Base-by-base conservation (phyloP, 2,797 vertebrate species). In the Okamejei kenojei region DNA sequence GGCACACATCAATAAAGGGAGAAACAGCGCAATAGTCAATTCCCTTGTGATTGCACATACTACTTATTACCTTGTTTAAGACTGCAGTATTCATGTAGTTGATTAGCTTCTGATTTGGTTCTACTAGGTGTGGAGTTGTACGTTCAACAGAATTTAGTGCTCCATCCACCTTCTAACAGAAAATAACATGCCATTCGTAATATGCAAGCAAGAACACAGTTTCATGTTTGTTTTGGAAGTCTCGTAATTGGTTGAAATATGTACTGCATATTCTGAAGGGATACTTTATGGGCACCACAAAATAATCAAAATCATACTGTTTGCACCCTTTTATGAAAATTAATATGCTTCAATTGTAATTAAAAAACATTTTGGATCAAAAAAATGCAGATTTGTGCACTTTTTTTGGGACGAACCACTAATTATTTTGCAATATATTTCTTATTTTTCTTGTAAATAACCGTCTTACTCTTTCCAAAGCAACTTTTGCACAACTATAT, bases 181-280 rank as follows among this genome's bases (percentile, higher is more conserved):
- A 94, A 95, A 95, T 95, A 95, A 94, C 11, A 93, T 95, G 94
- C 94, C 95, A 95, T 94, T 96, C 95, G 95, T 94, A 95, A 96
- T 95, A 8, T 13, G 23, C 1, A 81, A 71, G 38, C 45, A 81
- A 9, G 32, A 71, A 65, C 15, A 81, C 26, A n/a, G 65, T 84
- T 93, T 81, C 9, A 74, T 35, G 21, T 93, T 58, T 54, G 32
- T 17, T 73, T 63, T 45, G 17, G 1, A 8, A 88, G 65, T 17
- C 17, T 21, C 35, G n/a, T 88, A 68, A 84, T 10, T 17, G 3
- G 81, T 84, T 61, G 54, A 26, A 61, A 84, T 23, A 84, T n/a
- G n/a, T 21, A 5, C 17, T 88, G 84, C 32, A 88, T 19, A 68
- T 88, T 88, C 1, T 88, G 65, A 88, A 68, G 29, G 7, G n/a